phyloP scores from a whole-genome alignment of 1,140 invertebrate genomes.

The Helicorthomorpha holstii region DNA sequence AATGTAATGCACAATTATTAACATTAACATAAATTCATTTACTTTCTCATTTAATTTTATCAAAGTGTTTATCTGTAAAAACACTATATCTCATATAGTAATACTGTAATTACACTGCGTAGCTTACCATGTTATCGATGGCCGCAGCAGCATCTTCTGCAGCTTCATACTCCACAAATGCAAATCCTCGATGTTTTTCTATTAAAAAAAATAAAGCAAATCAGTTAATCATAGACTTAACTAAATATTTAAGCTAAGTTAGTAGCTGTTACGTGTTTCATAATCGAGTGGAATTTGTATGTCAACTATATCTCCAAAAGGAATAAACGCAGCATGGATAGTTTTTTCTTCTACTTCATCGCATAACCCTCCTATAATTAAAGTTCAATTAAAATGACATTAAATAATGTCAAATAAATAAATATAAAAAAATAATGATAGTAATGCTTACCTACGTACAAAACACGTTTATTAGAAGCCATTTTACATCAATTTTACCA shows the following conservation, averaged over 20 bases:
- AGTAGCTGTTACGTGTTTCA: constrained; percentile 43
- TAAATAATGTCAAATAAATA: neutral
- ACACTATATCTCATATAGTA: too few relatives aligned
- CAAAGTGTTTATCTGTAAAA: constrained; percentile 1
- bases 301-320: constrained; percentile 94
- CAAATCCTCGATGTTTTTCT: constrained; percentile 92
- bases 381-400: constrained; percentile 9
- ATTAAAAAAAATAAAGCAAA: constrained; percentile 18
- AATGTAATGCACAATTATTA: constrained; percentile 5
- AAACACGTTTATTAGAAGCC: constrained; percentile 17
- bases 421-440: neutral
- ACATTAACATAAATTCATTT: neutral
- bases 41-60: constrained; percentile 1
- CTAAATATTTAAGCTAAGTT: constrained; percentile 3
- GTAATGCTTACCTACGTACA: constrained; percentile 22
- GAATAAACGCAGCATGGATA: constrained; percentile 88
- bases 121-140: constrained; percentile 92
- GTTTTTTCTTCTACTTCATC: constrained; percentile 96
- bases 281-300: constrained; percentile 97
- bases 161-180: constrained; percentile 92
- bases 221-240: too few relatives aligned
- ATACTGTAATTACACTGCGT: too few relatives aligned
- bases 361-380: constrained; percentile 60
- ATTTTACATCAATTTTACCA: neutral
- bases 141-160: constrained; percentile 80